Evolutionary conservation across 64 coral and sea anemone genomes (phyloP), one percentile per base, ranked within the genome.

Genomic region (Acropora yongei): DNA sequence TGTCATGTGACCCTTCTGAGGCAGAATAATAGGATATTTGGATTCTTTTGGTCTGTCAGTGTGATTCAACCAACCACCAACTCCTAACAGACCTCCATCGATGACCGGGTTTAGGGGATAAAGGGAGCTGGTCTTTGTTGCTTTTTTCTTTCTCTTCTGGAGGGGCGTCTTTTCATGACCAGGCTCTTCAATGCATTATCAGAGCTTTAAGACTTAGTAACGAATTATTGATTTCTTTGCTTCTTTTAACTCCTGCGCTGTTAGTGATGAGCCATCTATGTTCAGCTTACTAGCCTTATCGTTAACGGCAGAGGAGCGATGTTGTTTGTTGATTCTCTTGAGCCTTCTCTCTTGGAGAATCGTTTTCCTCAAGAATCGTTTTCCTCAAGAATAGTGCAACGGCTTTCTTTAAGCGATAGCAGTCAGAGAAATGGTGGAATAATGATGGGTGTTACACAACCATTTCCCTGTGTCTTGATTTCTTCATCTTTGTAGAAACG

Each of bases 391-490:
- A 78, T 44, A 48, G 43, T 43, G 43, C 42, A 14, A 78, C 76
- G 45, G 65, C 63, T 66, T 86, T 86, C 68, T 86, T 86, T n/a
- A 86, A 39, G n/a, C 83, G 83, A 48, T 49, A 86, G 66, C 83
- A 86, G 13, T 84, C 81, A 12, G 83, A 86, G 63, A 48, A 86
- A 18, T 86, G 63, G 9, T 86, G 83, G 2, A 86, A 49, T 65
- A 86, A 30, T 30, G 30, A 30, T 30, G 30, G 30, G 30, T 30
- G 30, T 30, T 30, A 30, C 30, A 30, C 30, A 30, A 30, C 30
- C 30, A 55, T 55, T 55, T 55, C 4, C 51, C 9, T 55, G 51
- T 55, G 4, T 55, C 51, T 55, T 55, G 51, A 55, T 9, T 55
- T 55, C 51, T 55, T 4, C 4, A 55, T 55, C 51, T 55, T 55